These are phyloP conservation scores for Gisinianus flammeolus DNA, from an alignment of 2,888 invertebrate species.

Conservation along the genomic window DNA sequence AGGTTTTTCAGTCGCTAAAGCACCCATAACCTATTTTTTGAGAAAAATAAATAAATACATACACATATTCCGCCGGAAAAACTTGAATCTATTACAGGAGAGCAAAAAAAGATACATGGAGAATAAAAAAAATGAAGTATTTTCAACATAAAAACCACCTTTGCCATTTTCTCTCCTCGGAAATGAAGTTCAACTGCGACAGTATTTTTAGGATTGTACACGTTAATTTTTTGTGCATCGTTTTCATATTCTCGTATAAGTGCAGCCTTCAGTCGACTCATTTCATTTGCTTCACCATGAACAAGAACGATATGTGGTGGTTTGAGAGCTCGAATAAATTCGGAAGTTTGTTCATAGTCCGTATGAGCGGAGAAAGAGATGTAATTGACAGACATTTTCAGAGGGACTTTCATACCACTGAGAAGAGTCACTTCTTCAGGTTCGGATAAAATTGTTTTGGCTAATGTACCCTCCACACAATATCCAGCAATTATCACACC, in stretches of 20 bases:
- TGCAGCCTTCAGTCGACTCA: slow-evolving; percentile 94
- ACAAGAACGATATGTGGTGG: slow-evolving; percentile 97
- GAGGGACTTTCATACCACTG: slow-evolving; percentile 92
- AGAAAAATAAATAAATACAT: not conserved
- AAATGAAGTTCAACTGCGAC: slow-evolving; percentile 91
- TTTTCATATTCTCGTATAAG: slow-evolving; percentile 92
- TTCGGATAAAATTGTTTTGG: slow-evolving; percentile 92
- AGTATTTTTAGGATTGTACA: slow-evolving; percentile 96
- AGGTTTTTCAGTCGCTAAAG: slow-evolving; percentile 82
- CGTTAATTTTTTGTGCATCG: slow-evolving; percentile 77
- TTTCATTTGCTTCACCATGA: slow-evolving; percentile 99
- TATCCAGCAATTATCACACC: slow-evolving; percentile 77
- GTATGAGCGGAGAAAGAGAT: slow-evolving; percentile 99
- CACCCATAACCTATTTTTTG: slow-evolving; percentile 76
- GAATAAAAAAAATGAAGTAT: not conserved
- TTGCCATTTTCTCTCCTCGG: slow-evolving; percentile 97
- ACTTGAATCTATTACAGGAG: too few species aligned
- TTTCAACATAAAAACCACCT: slow-evolving; percentile 67
- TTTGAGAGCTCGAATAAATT: slow-evolving; percentile 91
- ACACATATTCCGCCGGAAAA: too few species aligned
- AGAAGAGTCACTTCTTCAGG: slow-evolving; percentile 96
- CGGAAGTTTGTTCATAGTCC: slow-evolving; percentile 96
- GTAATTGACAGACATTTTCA: slow-evolving; percentile 98
- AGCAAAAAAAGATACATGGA: too few species aligned
- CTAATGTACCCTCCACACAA: slow-evolving; percentile 87